A percentile compares a stretch with the other conserved stretches of the same genome.
phyloP scores from a whole-genome alignment of 1,140 invertebrate species.

The Tetramorium simillimum region DNA sequence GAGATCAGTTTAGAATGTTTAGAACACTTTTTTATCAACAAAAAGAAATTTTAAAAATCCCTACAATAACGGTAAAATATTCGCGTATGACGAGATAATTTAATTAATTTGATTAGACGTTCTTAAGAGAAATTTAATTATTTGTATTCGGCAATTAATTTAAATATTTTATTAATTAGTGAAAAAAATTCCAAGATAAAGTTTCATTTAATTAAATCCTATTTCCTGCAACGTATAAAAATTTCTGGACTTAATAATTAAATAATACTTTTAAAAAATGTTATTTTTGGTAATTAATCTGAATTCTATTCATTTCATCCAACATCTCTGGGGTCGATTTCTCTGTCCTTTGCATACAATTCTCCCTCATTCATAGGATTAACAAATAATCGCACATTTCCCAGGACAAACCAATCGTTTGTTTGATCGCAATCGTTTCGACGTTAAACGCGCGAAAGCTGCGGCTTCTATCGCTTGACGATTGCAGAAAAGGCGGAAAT shows the following conservation, averaged over 20 bases:
- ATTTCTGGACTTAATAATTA: background rate
- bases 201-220: background rate
- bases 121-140: background rate
- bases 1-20: background rate
- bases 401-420: constrained; percentile 14
- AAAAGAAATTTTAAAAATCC: background rate
- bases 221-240: background rate
- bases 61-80: background rate
- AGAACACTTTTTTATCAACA: background rate
- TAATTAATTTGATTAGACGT: background rate
- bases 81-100: background rate
- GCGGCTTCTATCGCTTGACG: background rate
- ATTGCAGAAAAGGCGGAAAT: constrained; percentile 48
- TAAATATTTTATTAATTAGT: background rate
- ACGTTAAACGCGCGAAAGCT: constrained; percentile 68
- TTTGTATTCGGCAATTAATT: background rate
- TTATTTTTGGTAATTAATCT: background rate
- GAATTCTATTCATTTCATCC: background rate
- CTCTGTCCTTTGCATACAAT: background rate
- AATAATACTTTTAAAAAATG: background rate
- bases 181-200: background rate
- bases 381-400: constrained; percentile 4
- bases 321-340: background rate
- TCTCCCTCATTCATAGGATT: background rate
- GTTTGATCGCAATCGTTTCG: constrained; percentile 66